Evolutionary conservation across 2,888 invertebrate species (phyloP).

Genomic region (Leucophenga maculata): DNA sequence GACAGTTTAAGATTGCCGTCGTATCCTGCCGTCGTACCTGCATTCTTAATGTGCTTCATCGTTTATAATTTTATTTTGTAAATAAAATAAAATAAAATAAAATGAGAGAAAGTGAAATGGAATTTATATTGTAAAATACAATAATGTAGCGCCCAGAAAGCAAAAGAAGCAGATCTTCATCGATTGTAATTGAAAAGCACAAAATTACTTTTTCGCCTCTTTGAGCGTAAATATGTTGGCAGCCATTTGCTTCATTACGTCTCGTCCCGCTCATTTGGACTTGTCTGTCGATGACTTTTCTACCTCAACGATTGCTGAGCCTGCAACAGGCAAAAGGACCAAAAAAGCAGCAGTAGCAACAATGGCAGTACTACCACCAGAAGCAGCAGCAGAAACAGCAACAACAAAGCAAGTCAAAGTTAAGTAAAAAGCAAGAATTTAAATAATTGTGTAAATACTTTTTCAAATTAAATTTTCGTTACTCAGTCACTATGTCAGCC

Average conservation of each 20-base stretch:
- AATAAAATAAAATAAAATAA: conserved; percentile 23
- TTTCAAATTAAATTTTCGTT: conserved; percentile 35
- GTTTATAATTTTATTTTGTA: conserved; percentile 20
- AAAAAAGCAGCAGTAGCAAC: background rate
- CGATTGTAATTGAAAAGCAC: conserved; percentile 27
- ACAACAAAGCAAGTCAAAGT: conserved; percentile 11
- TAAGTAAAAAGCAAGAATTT: conserved; percentile 28
- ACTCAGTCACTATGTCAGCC: conserved; percentile 8
- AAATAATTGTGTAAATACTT: conserved; percentile 37
- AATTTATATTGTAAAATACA: no score
- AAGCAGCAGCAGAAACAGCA: conserved; percentile 1
- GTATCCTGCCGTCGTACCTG: background rate
- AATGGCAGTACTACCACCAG: conserved; percentile 5
- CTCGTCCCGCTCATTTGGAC: background rate
- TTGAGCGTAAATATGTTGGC: conserved; percentile 19
- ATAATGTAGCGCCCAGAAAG: background rate
- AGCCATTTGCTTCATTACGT: background rate
- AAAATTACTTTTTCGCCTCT: conserved; percentile 26
- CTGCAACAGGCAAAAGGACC: background rate
- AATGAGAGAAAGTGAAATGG: background rate
- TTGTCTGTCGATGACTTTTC: background rate
- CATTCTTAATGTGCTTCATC: background rate
- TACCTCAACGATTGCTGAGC: conserved; percentile 8
- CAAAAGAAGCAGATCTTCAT: conserved; percentile 12
- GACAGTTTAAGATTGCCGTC: conserved; percentile 15